Conservation (phyloP, 2,113 vertebrate species). For the Ptychochromis oligacanthus region DNA sequence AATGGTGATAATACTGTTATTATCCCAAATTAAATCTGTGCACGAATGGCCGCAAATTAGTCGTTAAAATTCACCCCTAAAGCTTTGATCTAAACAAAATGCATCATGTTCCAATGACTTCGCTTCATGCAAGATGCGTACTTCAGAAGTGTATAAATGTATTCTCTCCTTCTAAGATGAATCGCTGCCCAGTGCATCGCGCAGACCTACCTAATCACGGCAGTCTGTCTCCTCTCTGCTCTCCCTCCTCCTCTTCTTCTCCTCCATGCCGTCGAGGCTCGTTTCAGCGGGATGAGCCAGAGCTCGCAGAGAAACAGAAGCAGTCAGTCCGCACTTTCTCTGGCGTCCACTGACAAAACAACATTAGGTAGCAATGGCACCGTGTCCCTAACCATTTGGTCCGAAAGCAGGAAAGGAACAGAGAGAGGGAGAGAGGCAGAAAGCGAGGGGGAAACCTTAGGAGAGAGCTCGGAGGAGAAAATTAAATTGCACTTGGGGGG, state of each 20-base stretch:
- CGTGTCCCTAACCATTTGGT: constrained; percentile 43
- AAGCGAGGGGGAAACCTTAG: constrained; percentile 67
- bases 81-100: neutral
- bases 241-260: constrained; percentile 15
- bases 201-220: constrained; percentile 69
- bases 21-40: neutral
- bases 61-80: neutral
- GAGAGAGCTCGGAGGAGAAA: constrained; percentile 84
- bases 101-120: neutral
- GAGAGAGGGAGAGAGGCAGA: constrained; percentile 60
- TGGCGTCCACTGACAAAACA: constrained; percentile 6
- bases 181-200: neutral
- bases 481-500: constrained; percentile 98
- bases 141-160: neutral
- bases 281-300: constrained; percentile 9
- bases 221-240: constrained; percentile 23
- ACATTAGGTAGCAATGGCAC: constrained; percentile 28
- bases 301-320: neutral
- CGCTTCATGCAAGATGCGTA: neutral
- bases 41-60: neutral
- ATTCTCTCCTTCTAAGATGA: neutral
- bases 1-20: neutral
- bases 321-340: constrained; percentile 30
- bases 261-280: constrained; percentile 15
- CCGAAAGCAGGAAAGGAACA: constrained; percentile 51